Percentiles rank a stretch among this genome's conserved stretches.
These are phyloP conservation scores for Drosophila subsilvestris DNA, from an alignment of 2,888 invertebrate genomes.

Conservation along the genomic window DNA sequence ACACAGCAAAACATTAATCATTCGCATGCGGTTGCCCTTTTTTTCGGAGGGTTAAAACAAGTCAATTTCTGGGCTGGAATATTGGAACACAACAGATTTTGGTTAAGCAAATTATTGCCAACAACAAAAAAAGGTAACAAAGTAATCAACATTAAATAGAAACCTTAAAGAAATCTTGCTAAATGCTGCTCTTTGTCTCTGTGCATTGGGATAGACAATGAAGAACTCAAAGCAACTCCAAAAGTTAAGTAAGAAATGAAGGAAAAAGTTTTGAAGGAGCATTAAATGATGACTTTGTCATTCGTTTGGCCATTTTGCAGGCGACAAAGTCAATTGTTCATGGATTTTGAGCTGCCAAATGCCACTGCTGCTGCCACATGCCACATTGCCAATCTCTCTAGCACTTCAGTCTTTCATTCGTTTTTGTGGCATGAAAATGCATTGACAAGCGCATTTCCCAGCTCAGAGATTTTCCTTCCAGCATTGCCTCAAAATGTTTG, in stretches of 20 bases:
- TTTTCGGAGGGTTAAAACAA: slow-evolving; percentile 55
- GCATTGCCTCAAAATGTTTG: slow-evolving; percentile 39
- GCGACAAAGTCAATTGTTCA: slow-evolving; percentile 49
- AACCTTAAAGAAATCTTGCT: not conserved
- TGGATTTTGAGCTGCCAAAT: slow-evolving; percentile 49
- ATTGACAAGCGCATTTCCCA: slow-evolving; percentile 4
- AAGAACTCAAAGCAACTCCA: not conserved
- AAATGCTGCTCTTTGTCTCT: not conserved
- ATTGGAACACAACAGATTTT: slow-evolving; percentile 40
- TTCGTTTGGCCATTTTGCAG: slow-evolving; percentile 48
- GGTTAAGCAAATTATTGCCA: not conserved
- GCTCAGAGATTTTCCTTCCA: slow-evolving; percentile 20
- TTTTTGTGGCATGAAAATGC: slow-evolving; percentile 43
- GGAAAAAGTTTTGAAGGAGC: not conserved
- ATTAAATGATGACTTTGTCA: slow-evolving; percentile 33
- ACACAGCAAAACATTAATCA: slow-evolving; percentile 73
- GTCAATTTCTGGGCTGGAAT: slow-evolving; percentile 52
- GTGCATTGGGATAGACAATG: not conserved
- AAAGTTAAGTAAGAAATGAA: not conserved
- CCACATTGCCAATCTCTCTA: slow-evolving; percentile 9
- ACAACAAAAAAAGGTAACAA: too few species aligned
- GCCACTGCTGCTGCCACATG: slow-evolving; percentile 41
- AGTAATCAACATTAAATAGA: not conserved
- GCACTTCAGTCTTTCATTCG: not conserved
- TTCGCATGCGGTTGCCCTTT: slow-evolving; percentile 53